Base-by-base conservation (phyloP, 2,113 vertebrate genomes). In the Paedocypris sp. region DNA sequence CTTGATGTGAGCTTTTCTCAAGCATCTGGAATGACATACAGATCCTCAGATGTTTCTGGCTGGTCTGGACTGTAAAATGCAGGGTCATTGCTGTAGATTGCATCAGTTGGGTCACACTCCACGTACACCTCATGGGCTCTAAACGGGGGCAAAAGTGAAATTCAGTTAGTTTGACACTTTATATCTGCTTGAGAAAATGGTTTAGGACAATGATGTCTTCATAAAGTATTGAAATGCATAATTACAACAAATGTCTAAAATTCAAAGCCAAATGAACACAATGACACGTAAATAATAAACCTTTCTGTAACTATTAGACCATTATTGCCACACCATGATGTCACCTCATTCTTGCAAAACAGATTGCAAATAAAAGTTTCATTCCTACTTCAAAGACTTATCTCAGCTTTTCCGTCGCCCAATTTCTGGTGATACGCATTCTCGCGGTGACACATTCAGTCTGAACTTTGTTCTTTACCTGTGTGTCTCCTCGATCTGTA, bases 11-110 rank as follows among this genome's bases (percentile, higher is more conserved):
- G 6, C 12, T 11, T n/a, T 20, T 18, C 42, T 52, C 25, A 73
- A 39, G 60, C 60, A 9, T 84, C 73, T 31, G 83, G 83, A 2
- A 82, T 4, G 35, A 85, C 53, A 29, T 85, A 85, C 28, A 82
- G 23, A 2, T 84, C 69, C n/a, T 74, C 75, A 1, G 72, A 71
- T 1, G 63, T 60, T 10, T 67, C 25, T 2, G 70, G 3, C 18
- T 35, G 23, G 2, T 31, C 18, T 39, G 56, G 47, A 18, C 46
- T 25, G 8, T 66, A 69, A n/a, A 64, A 75, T 2, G 29, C 52
- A 0, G 70, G 75, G 23, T 82, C 78, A n/a, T 85, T 85, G 72
- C 39, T 67, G 79, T 85, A 85, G 63, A 85, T 82, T 49, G 70
- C 77, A 1, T 84, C 79, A 60, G 76, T 66, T 28, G 57, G 20